Percentiles rank a stretch among this genome's conserved stretches.
phyloP scores from a whole-genome alignment of 2,888 invertebrate species.

The Gibbula magus region DNA sequence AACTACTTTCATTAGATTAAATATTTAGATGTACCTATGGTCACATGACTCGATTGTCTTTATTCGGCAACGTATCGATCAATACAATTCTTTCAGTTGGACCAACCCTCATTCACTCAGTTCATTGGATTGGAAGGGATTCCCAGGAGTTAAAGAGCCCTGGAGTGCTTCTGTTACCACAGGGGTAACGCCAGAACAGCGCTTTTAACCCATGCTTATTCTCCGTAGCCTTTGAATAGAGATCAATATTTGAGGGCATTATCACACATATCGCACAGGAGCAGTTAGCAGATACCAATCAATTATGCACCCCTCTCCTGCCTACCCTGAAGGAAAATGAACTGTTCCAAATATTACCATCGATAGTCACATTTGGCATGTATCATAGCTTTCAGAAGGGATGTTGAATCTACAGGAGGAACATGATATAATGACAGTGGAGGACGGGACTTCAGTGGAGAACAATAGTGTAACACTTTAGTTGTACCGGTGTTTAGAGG shows the following conservation, averaged over 20 bases:
- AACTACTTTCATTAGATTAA: background rate
- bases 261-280: constrained; percentile 1
- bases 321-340: background rate
- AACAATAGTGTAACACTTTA: no score
- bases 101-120: background rate
- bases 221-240: background rate
- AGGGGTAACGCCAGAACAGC: background rate
- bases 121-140: background rate
- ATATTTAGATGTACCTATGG: background rate
- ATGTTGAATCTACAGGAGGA: background rate
- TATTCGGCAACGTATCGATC: background rate
- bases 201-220: background rate
- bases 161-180: background rate
- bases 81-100: background rate
- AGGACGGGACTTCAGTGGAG: background rate
- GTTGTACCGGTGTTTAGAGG: no score
- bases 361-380: background rate
- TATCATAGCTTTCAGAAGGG: background rate
- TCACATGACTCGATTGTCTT: constrained; percentile 2
- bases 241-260: constrained; percentile 8
- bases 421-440: background rate
- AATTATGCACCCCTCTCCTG: background rate
- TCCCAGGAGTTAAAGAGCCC: background rate
- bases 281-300: constrained; percentile 7
- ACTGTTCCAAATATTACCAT: background rate